phyloP scores from a whole-genome alignment of 2,888 invertebrate species.

The Thereva unica region DNA sequence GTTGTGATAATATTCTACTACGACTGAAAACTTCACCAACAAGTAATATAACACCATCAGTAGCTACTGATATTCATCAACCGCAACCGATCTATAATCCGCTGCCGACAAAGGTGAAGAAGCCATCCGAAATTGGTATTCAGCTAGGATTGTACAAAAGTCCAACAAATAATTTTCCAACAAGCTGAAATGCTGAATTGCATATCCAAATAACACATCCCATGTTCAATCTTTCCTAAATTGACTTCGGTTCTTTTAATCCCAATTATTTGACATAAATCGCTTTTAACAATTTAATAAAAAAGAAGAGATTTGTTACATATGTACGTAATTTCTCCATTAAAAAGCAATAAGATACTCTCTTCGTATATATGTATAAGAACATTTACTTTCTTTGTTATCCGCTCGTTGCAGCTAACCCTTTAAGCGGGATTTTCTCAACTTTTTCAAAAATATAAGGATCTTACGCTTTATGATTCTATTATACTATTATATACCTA shows the following conservation, averaged over 20 bases:
- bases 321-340: background rate
- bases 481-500: constrained; percentile 13
- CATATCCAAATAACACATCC: background rate
- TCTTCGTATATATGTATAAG: constrained; percentile 20
- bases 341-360: constrained; percentile 28
- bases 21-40: constrained; percentile 45
- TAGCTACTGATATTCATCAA: background rate
- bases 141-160: constrained; percentile 43
- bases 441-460: constrained; percentile 21
- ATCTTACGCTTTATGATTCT: constrained; percentile 25
- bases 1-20: constrained; percentile 49
- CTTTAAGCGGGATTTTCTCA: constrained; percentile 19
- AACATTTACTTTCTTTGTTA: constrained; percentile 22
- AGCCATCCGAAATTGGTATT: constrained; percentile 45
- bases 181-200: constrained; percentile 20
- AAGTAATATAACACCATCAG: constrained; percentile 40
- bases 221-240: too few relatives aligned
- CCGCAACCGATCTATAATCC: constrained; percentile 47
- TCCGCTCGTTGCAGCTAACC: constrained; percentile 25
- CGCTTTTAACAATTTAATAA: too few relatives aligned
- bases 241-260: too few relatives aligned
- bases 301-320: too few relatives aligned
- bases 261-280: too few relatives aligned
- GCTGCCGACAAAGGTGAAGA: constrained; percentile 49
- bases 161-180: background rate